Evolutionary conservation across 2,113 vertebrate genomes (phyloP).

Genomic region (Alethe castanea): DNA sequence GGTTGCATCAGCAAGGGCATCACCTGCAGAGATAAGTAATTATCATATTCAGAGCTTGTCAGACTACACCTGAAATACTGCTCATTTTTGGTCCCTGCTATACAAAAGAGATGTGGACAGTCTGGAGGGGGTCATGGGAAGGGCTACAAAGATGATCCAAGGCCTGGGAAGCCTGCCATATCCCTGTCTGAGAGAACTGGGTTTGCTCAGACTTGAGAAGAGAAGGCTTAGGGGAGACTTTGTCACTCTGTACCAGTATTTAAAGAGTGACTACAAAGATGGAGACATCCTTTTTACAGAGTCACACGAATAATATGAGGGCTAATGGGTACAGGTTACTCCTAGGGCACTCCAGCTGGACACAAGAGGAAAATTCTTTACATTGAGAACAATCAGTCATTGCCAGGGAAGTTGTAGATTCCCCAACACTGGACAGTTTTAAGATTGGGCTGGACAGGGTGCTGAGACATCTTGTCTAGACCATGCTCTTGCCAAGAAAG

Average conservation of each 20-base stretch:
- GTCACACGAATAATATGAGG: not conserved
- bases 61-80: not conserved
- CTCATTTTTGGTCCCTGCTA: not conserved
- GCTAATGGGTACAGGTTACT: not conserved
- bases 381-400: not conserved
- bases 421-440: not conserved
- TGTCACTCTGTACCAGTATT: not conserved
- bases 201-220: not conserved
- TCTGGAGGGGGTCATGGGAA: not conserved
- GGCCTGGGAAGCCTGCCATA: not conserved
- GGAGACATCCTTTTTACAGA: not conserved
- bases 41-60: not conserved
- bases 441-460: not conserved
- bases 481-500: not conserved
- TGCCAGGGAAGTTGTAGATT: not conserved
- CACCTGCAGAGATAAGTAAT: not conserved
- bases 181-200: not conserved
- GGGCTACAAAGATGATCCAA: not conserved
- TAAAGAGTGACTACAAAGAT: not conserved
- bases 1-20: not conserved
- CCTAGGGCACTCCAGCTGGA: not conserved
- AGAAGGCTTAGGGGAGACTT: not conserved
- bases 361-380: not conserved
- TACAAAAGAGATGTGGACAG: not conserved
- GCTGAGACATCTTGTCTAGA: not conserved